These are phyloP conservation scores for Haliaeetus leucogaster DNA, from an alignment of 2,113 vertebrate species.

Conservation along the genomic window DNA sequence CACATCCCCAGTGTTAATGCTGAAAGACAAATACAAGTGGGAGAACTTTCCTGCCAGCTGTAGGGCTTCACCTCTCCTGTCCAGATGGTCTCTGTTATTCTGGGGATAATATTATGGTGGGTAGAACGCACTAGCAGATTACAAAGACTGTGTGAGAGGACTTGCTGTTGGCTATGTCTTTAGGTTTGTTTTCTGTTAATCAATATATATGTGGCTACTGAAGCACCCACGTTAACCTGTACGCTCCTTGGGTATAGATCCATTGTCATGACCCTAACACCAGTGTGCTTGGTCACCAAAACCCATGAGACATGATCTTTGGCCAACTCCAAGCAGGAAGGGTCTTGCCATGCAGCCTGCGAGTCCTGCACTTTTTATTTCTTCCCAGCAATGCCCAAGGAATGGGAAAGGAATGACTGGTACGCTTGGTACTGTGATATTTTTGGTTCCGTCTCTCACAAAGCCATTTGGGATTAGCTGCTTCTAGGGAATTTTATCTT, in stretches of 20 bases:
- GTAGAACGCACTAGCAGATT: not conserved
- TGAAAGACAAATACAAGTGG: not conserved
- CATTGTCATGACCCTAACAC: not conserved
- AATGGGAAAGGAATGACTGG: not conserved
- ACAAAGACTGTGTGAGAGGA: not conserved
- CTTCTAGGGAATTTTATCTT: not conserved
- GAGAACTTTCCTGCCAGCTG: not conserved
- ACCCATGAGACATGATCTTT: not conserved
- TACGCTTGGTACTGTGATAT: accelerated
- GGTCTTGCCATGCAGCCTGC: not conserved
- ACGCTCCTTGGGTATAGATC: not conserved
- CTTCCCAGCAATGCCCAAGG: not conserved
- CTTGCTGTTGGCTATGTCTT: not conserved
- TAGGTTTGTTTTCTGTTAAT: not conserved
- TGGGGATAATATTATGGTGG: not conserved
- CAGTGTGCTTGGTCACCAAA: not conserved
- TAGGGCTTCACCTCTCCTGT: not conserved
- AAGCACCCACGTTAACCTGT: not conserved
- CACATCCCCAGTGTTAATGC: not conserved
- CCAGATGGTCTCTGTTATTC: not conserved
- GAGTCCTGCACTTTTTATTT: not conserved
- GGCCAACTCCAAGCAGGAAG: not conserved
- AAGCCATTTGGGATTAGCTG: not conserved
- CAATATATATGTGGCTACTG: accelerated
- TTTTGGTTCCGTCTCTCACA: not conserved